Percentiles rank a stretch among this genome's conserved stretches.
Evolutionary conservation across 2,888 invertebrate genomes (phyloP).

Genomic region (Linnaemya vulpina): DNA sequence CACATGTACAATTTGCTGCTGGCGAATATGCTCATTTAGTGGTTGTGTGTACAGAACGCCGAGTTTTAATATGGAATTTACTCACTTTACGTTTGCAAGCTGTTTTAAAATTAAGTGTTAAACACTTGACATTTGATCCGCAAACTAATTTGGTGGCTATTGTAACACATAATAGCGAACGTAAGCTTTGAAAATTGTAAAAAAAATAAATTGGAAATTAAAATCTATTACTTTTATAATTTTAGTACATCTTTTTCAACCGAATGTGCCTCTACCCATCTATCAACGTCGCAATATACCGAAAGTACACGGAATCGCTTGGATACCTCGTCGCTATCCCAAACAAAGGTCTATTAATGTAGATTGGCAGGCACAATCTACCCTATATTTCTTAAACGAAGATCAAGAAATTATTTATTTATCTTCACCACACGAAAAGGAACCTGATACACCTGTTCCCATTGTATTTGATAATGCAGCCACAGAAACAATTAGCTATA

Average conservation of each 20-base stretch:
- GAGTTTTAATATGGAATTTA: slow-evolving; percentile 87
- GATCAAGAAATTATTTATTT: slow-evolving; percentile 85
- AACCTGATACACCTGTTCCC: slow-evolving; percentile 81
- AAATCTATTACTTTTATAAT: slow-evolving; percentile 69
- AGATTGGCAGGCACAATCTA: slow-evolving; percentile 86
- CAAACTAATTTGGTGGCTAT: slow-evolving; percentile 86
- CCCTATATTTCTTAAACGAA: slow-evolving; percentile 86
- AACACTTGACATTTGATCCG: slow-evolving; percentile 85
- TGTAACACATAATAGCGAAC: slow-evolving; percentile 85
- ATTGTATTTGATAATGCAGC: slow-evolving; percentile 78
- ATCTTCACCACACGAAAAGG: slow-evolving; percentile 82
- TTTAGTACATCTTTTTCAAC: slow-evolving; percentile 87
- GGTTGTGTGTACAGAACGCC: slow-evolving; percentile 83
- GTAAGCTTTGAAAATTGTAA: slow-evolving; percentile 83
- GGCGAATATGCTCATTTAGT: slow-evolving; percentile 81
- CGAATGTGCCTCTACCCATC: slow-evolving; percentile 84
- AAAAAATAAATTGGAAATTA: neutral
- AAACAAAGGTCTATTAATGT: slow-evolving; percentile 83
- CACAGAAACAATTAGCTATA: slow-evolving; percentile 78
- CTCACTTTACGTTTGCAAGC: slow-evolving; percentile 86
- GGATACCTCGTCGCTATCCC: slow-evolving; percentile 84
- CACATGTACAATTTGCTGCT: slow-evolving; percentile 80
- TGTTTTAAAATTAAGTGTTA: slow-evolving; percentile 82
- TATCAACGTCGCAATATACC: slow-evolving; percentile 84
- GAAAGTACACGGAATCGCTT: slow-evolving; percentile 84